These are phyloP conservation scores for Leptinotarsa texana DNA, from an alignment of 1,140 invertebrate species.

Conservation along the genomic window DNA sequence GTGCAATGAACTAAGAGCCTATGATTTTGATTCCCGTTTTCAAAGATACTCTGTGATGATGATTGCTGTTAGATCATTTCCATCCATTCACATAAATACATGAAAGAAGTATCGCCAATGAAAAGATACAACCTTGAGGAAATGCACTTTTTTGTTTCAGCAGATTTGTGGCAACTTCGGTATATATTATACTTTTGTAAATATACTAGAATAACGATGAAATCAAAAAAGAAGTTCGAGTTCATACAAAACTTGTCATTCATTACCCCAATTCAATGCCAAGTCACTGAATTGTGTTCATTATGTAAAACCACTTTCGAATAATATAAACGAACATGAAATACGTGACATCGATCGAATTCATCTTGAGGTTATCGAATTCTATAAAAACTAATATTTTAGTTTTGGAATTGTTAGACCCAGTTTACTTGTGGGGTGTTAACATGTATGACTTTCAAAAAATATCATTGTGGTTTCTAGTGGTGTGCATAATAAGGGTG, in stretches of 20 bases:
- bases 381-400: conserved; percentile 3
- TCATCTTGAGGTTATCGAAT: not conserved
- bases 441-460: not conserved
- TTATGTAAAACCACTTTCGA: conserved; percentile 6
- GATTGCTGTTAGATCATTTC: not conserved
- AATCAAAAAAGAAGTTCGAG: not conserved
- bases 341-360: not conserved
- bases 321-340: not conserved
- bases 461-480: not conserved
- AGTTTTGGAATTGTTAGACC: not conserved
- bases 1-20: too few species aligned
- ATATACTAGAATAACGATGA: too few species aligned
- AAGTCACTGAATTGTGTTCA: not conserved
- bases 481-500: not conserved
- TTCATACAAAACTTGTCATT: not conserved
- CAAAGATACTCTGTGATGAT: not conserved
- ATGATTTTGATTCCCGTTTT: too few species aligned
- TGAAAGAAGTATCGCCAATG: too few species aligned
- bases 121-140: too few species aligned
- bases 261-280: conserved; percentile 1
- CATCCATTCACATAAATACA: not conserved
- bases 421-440: not conserved
- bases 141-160: too few species aligned
- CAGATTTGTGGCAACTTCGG: too few species aligned
- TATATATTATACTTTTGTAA: too few species aligned